Conservation (phyloP, 2,888 invertebrate genomes). For the Drosophila neotestacea region DNA sequence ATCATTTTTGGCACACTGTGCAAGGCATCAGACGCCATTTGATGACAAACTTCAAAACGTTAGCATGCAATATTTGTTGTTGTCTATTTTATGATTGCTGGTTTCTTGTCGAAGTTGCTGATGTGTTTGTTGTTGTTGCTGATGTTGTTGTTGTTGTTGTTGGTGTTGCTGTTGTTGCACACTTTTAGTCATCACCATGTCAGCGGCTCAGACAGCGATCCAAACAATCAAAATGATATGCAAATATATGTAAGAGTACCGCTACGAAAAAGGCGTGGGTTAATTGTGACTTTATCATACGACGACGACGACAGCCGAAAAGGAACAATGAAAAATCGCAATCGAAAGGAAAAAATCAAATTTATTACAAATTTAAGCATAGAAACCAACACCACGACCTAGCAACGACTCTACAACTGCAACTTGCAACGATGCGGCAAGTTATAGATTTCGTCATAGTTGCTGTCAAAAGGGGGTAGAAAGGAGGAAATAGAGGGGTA, state of each 20-base stretch:
- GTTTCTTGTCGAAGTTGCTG: constrained; percentile 49
- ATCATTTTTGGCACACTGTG: constrained; percentile 41
- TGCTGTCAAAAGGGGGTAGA: constrained; percentile 1
- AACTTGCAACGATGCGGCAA: constrained; percentile 65
- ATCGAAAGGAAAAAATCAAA: constrained; percentile 82
- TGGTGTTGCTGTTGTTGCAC: constrained; percentile 50
- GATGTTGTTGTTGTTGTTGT: constrained; percentile 37
- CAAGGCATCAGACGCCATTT: constrained; percentile 68
- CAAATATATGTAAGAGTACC: constrained; percentile 83
- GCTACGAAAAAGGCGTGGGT: constrained; percentile 84
- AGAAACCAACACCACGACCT: constrained; percentile 62
- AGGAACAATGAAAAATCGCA: constrained; percentile 67
- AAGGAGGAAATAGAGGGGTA: constrained; percentile 7
- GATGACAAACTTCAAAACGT: constrained; percentile 78
- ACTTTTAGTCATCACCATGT: constrained; percentile 79
- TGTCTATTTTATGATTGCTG: constrained; percentile 57
- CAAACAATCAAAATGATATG: constrained; percentile 81
- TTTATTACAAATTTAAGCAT: constrained; percentile 81
- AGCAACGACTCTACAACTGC: constrained; percentile 40
- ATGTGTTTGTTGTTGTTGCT: constrained; percentile 45
- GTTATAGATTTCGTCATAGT: constrained; percentile 83
- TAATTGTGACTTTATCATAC: constrained; percentile 83
- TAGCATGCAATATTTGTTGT: constrained; percentile 76
- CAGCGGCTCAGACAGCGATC: constrained; percentile 61
- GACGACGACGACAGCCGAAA: constrained; percentile 42